These are phyloP conservation scores for Polypedilum vanderplanki DNA, from an alignment of 1,140 invertebrate genomes.

Conservation along the genomic window DNA sequence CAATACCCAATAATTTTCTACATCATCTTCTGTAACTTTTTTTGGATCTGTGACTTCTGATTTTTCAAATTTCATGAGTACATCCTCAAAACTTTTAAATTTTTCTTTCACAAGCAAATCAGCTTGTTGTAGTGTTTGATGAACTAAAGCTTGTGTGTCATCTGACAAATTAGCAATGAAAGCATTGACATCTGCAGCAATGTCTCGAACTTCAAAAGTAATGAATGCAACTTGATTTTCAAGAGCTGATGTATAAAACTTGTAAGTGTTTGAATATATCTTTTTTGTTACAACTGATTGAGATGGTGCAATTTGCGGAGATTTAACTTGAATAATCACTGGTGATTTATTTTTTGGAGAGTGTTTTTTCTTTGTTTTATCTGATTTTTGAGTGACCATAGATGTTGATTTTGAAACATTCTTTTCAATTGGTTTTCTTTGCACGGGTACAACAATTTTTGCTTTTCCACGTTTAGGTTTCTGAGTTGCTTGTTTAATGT, in stretches of 20 bases:
- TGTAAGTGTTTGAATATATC: not conserved
- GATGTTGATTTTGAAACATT: not conserved
- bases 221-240: not conserved
- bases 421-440: not conserved
- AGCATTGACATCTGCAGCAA: not conserved
- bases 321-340: not conserved
- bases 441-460: not conserved
- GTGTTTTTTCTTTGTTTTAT: not conserved
- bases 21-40: not conserved
- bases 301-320: not conserved
- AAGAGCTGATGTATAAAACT: not conserved
- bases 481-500: not conserved
- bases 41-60: not conserved
- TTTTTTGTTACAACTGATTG: not conserved
- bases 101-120: not conserved
- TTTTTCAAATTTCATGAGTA: not conserved
- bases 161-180: not conserved
- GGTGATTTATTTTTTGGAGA: not conserved
- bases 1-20: not conserved
- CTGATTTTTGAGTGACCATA: too few relatives aligned
- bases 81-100: not conserved
- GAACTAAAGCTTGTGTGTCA: not conserved
- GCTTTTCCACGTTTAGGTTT: not conserved
- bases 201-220: not conserved
- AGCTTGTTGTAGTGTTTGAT: not conserved